These are phyloP conservation scores for Clusia tigrina DNA, from an alignment of 2,888 invertebrate species.

Conservation along the genomic window DNA sequence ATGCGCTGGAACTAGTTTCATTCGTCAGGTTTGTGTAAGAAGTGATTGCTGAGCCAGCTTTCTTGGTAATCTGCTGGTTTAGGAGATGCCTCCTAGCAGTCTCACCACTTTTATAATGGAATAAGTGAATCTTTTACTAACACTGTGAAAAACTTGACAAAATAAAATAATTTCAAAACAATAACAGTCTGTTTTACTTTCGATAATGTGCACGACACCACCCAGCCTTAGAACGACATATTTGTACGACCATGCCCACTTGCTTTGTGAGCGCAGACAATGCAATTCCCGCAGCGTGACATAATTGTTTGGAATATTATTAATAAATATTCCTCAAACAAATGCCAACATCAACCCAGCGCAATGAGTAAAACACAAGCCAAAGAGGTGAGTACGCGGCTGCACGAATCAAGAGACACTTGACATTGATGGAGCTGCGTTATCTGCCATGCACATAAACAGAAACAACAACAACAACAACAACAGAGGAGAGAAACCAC, in stretches of 20 bases:
- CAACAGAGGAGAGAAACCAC: no score
- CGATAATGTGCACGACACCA: background rate
- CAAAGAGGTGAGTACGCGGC: background rate
- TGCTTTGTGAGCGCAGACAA: background rate
- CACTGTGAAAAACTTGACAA: background rate
- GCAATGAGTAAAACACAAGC: slow-evolving; percentile 11
- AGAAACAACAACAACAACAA: background rate
- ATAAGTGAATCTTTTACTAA: background rate
- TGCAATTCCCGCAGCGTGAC: slow-evolving; percentile 21
- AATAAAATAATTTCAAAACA: background rate
- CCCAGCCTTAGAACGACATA: no score
- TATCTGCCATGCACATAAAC: background rate
- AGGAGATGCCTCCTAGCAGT: no score
- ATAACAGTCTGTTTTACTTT: background rate
- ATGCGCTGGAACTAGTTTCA: no score
- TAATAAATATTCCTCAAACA: slow-evolving; percentile 1
- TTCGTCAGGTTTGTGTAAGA: no score
- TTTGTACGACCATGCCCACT: no score
- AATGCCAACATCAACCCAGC: background rate
- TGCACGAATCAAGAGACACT: slow-evolving; percentile 1
- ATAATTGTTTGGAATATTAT: slow-evolving; percentile 24
- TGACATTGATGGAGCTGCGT: slow-evolving; percentile 23
- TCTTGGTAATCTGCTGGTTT: no score
- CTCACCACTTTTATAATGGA: no score
- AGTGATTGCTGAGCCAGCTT: no score